phyloP scores from a whole-genome alignment of 2,113 vertebrate genomes.

The Sylvicapra grimmia region DNA sequence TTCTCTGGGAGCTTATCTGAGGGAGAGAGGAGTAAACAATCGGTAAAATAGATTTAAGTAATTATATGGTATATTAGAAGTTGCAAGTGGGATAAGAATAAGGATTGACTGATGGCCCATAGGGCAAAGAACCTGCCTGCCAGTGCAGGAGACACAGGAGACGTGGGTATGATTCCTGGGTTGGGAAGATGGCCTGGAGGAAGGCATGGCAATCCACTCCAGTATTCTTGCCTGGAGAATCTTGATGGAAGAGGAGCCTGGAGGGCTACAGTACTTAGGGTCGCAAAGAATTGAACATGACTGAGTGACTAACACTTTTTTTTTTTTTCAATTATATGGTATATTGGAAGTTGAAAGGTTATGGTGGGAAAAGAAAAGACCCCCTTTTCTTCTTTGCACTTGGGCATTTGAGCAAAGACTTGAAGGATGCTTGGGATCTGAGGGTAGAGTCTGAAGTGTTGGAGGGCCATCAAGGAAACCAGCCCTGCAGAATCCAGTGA shows the following conservation, averaged over 20 bases:
- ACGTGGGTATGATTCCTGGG: neutral
- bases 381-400: neutral
- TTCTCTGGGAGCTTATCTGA: neutral
- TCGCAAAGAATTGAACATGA: neutral
- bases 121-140: neutral
- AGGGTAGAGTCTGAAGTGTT: neutral
- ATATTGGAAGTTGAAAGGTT: neutral
- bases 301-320: neutral
- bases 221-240: neutral
- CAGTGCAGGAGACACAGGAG: neutral
- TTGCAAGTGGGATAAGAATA: neutral
- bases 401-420: neutral
- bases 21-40: neutral
- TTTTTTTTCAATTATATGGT: neutral
- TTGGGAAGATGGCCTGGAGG: neutral
- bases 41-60: neutral
- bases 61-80: neutral
- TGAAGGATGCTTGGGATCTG: neutral
- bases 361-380: neutral
- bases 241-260: neutral
- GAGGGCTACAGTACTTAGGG: neutral
- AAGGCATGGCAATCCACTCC: neutral
- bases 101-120: neutral
- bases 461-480: neutral
- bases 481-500: neutral